These are phyloP conservation scores for Leptocoma aspasia DNA, from an alignment of 2,113 vertebrate species.

Conservation along the genomic window DNA sequence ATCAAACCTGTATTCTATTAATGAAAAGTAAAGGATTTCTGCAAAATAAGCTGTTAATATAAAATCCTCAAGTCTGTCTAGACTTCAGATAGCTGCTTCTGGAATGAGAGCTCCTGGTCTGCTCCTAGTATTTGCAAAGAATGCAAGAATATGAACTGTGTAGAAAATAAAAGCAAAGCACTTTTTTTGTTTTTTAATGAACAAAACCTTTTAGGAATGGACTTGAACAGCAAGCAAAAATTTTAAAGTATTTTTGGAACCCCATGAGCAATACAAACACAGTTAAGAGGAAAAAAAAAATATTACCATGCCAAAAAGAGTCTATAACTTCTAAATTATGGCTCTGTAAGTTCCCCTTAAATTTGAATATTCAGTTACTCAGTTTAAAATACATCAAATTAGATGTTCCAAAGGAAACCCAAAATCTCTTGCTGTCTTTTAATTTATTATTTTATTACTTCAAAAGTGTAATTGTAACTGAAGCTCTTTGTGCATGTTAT, in stretches of 20 bases:
- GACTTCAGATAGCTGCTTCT: slow-evolving; percentile 2
- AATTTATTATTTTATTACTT: not conserved
- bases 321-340: not conserved
- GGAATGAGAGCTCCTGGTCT: not conserved
- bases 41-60: slow-evolving; percentile 40
- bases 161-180: not conserved
- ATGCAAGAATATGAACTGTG: not conserved
- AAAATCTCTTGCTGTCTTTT: not conserved
- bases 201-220: not conserved
- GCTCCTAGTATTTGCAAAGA: not conserved
- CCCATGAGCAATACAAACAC: accelerated
- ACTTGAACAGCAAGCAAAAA: not conserved
- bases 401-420: not conserved
- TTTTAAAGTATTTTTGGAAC: not conserved
- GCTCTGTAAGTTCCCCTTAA: not conserved
- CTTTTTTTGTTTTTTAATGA: not conserved
- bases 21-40: slow-evolving; percentile 61
- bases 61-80: slow-evolving; percentile 55
- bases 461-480: not conserved
- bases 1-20: slow-evolving; percentile 24
- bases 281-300: not conserved
- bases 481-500: not conserved
- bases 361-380: not conserved
- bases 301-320: not conserved
- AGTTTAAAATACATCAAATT: not conserved